A percentile compares a stretch with the other conserved stretches of the same genome.
These are phyloP conservation scores for Oreochromis grahami DNA, from an alignment of 2,797 vertebrate genomes.

Conservation along the genomic window DNA sequence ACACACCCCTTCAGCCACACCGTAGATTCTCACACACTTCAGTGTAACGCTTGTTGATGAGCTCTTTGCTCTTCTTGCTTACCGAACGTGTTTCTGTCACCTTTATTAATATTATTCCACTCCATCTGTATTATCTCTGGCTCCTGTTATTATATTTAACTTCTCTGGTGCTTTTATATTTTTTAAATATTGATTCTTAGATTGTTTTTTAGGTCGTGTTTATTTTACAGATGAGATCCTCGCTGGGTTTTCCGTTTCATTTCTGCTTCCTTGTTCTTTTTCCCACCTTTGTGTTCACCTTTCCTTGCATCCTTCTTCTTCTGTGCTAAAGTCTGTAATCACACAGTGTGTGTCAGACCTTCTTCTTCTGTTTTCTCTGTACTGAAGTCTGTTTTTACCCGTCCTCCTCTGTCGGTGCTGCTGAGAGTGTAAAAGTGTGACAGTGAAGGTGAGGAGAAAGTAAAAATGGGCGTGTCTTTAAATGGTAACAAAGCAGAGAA, in stretches of 20 bases:
- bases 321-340: neutral
- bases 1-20: neutral
- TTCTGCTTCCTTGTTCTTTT: neutral
- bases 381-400: neutral
- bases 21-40: neutral
- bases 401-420: accelerated
- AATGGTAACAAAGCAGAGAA: neutral
- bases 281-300: neutral
- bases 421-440: neutral
- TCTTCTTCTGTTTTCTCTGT: neutral
- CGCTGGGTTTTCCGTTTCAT: neutral
- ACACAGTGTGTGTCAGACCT: neutral
- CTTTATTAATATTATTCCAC: neutral
- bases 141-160: neutral
- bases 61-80: neutral
- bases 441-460: neutral
- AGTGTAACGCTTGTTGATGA: neutral
- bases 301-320: neutral
- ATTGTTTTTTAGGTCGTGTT: neutral
- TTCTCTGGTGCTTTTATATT: neutral
- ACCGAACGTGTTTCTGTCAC: neutral
- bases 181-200: neutral
- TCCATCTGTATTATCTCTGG: neutral
- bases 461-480: neutral
- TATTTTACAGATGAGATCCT: neutral